These are phyloP conservation scores for Thomomys bottae DNA, from an alignment of 2,113 vertebrate species.

Conservation along the genomic window DNA sequence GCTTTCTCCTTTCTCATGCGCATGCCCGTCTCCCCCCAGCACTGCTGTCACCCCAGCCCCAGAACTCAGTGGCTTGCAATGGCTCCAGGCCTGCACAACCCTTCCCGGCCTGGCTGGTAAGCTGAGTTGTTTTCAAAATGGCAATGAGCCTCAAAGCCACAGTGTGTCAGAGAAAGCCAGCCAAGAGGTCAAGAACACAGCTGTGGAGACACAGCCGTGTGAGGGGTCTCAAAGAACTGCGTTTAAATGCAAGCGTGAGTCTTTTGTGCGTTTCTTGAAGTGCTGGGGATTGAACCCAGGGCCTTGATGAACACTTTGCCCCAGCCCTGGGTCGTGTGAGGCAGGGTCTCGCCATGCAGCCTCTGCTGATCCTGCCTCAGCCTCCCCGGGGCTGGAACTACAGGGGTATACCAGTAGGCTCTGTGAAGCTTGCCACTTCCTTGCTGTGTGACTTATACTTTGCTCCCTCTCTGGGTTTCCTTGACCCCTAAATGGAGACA, in stretches of 20 bases:
- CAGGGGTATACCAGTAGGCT: not conserved
- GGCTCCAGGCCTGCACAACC: too few species aligned
- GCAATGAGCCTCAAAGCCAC: not conserved
- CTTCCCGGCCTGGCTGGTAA: not conserved
- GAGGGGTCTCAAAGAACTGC: not conserved
- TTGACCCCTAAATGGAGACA: not conserved
- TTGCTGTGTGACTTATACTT: conserved; percentile 1
- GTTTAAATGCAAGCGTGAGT: not conserved
- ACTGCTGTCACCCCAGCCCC: too few species aligned
- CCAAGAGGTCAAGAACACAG: not conserved
- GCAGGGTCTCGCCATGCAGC: not conserved
- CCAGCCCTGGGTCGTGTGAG: not conserved
- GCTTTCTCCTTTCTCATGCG: too few species aligned
- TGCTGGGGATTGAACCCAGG: too few species aligned
- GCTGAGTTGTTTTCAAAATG: not conserved
- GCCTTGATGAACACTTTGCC: not conserved
- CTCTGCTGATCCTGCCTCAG: not conserved
- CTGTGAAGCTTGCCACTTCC: not conserved
- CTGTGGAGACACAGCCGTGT: not conserved
- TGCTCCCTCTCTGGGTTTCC: not conserved
- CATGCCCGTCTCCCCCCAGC: too few species aligned
- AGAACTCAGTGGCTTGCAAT: not conserved
- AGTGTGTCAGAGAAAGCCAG: not conserved
- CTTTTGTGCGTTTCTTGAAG: not conserved
- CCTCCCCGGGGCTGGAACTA: not conserved